These are phyloP conservation scores for Alethe diademata DNA, from an alignment of 2,113 vertebrate species.

Conservation along the genomic window DNA sequence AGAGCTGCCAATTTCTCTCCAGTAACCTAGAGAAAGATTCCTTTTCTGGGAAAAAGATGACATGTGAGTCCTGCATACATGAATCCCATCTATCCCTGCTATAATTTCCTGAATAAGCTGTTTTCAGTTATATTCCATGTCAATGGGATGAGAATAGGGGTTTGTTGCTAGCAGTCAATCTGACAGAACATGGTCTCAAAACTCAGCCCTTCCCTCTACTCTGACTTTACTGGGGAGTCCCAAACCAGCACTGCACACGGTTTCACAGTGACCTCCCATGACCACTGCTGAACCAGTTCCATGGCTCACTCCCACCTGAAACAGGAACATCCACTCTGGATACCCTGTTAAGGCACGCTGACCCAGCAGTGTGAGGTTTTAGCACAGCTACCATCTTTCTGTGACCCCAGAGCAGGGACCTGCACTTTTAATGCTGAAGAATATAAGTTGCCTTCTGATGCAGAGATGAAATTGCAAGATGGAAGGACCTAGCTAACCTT, in stretches of 20 bases:
- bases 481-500: not conserved
- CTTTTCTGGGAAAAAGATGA: not conserved
- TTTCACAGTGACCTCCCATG: not conserved
- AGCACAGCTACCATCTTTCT: not conserved
- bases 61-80: not conserved
- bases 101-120: not conserved
- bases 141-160: not conserved
- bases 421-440: not conserved
- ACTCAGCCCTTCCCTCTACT: not conserved
- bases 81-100: not conserved
- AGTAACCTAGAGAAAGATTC: not conserved
- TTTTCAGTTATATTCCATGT: not conserved
- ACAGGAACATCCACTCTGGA: not conserved
- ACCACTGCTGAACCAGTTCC: not conserved
- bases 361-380: not conserved
- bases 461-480: not conserved
- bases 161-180: not conserved
- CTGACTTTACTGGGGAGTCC: not conserved
- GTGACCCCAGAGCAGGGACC: not conserved
- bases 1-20: slow-evolving; percentile 16
- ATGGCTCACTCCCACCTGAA: not conserved
- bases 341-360: accelerated
- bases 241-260: not conserved
- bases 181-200: not conserved
- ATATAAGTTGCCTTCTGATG: not conserved